A percentile compares a stretch with the other conserved stretches of the same genome.
Evolutionary conservation across 2,888 invertebrate species (phyloP).

Genomic region (Phrixothrix hirtus): DNA sequence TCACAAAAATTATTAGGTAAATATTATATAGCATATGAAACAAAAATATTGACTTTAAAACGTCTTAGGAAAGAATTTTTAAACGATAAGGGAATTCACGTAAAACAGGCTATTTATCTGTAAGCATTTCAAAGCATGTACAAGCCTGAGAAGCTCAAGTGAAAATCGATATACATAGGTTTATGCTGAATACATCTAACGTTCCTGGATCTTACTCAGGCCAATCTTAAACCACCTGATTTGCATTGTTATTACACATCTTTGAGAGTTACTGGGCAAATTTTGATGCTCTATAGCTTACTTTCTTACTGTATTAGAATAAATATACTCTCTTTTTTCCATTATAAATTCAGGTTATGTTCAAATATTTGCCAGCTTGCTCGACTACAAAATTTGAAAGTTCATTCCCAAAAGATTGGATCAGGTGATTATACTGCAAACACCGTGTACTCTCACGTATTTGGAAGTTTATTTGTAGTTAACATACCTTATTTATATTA

Average conservation of each 20-base stretch:
- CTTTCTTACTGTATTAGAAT: constrained; percentile 9
- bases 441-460: background rate
- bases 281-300: constrained; percentile 14
- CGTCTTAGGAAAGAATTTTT: no score
- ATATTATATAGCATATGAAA: no score
- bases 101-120: constrained; percentile 1
- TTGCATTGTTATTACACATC: constrained; percentile 53
- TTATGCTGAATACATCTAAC: constrained; percentile 19
- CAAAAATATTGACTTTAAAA: no score
- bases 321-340: constrained; percentile 12
- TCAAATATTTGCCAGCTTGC: constrained; percentile 5
- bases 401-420: background rate
- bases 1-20: no score
- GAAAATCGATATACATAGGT: constrained; percentile 19
- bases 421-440: background rate
- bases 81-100: constrained; percentile 1
- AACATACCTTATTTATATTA: background rate
- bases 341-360: constrained; percentile 5
- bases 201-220: constrained; percentile 39
- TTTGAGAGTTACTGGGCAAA: constrained; percentile 43
- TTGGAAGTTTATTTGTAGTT: background rate
- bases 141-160: constrained; percentile 4
- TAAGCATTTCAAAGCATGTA: constrained; percentile 6
- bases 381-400: background rate
- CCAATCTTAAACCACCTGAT: constrained; percentile 47